A percentile compares a stretch with the other conserved stretches of the same genome.
phyloP scores from a whole-genome alignment of 1,140 invertebrate genomes.

The Drosophila kurseongensis region DNA sequence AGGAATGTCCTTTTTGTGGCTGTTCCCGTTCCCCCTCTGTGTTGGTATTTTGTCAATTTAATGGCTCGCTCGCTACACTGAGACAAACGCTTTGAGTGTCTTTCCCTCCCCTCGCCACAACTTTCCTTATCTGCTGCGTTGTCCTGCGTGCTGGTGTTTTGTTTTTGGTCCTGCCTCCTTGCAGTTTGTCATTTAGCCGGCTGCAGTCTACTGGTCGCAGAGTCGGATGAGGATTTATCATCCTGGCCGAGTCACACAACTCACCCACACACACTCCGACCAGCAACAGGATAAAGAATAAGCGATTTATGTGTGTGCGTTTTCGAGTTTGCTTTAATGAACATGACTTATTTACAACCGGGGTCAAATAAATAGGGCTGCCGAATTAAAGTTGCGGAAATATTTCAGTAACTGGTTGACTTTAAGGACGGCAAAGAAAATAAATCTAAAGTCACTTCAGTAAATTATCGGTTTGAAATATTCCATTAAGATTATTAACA shows the following conservation, averaged over 20 bases:
- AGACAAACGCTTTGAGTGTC: conserved; percentile 49
- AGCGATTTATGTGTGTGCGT: conserved; percentile 74
- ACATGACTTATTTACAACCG: conserved; percentile 45
- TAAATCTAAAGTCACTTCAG: too few species aligned
- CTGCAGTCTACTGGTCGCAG: conserved; percentile 49
- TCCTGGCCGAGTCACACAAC: conserved; percentile 47
- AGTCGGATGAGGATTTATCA: conserved; percentile 73
- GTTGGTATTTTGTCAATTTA: conserved; percentile 84
- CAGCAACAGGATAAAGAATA: conserved; percentile 79
- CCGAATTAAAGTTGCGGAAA: neutral
- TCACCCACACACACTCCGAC: conserved; percentile 12
- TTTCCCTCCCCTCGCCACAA: neutral
- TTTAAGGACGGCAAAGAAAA: too few species aligned
- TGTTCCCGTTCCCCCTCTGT: conserved; percentile 6
- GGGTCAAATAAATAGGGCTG: conserved; percentile 9
- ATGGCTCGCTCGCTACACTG: conserved; percentile 66
- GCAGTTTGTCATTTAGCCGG: conserved; percentile 81
- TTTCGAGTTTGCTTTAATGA: conserved; percentile 71
- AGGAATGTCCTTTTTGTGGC: conserved; percentile 84
- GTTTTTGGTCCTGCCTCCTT: conserved; percentile 57
- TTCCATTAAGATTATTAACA: too few species aligned
- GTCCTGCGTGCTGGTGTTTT: conserved; percentile 60
- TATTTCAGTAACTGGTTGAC: neutral
- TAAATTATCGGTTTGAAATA: too few species aligned
- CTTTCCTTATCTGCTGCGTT: conserved; percentile 68